Base-by-base conservation (phyloP, 1,140 invertebrate genomes). In the Temnothorax nylanderi region DNA sequence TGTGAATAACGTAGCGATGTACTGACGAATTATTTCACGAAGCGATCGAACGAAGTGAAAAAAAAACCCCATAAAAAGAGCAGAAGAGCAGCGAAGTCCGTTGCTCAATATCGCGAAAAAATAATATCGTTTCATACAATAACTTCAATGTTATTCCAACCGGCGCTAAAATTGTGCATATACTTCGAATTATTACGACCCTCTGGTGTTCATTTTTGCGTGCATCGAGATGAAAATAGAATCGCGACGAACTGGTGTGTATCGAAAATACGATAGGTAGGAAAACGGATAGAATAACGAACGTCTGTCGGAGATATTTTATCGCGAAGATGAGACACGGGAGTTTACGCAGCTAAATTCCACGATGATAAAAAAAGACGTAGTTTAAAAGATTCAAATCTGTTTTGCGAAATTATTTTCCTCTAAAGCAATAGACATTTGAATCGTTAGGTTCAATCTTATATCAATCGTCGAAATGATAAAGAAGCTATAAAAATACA, bases 1-100 rank as follows among this genome's bases (percentile, higher is more conserved):
- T 67, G 69, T 21, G 67, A 81, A 81, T 71, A 81, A 65, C 32
- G 34, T 34, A 75, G 69, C 13, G 69, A 84, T 34, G 80, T 5
- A 49, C 6, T n/a, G 49, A 60, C 51, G 56, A 65, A 72, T 56
- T 51, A 78, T 62, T 49, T 71, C 26, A 34, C 51, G 18, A 16
- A 26, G 37, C 54, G 37, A 37, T 47, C n/a, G 80, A 62, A 47
- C 51, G 13, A 6, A 47, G 3, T 1, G 3, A 54, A 71, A 81
- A 81, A 69, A 69, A 41, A 32, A 32, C 4, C 11, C 4, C 11
- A 13, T n/a, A 16, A 72, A 84, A 26, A 26, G 26, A 74, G 58
- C 3, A 47, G 21, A 74, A 34, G 65, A 72, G 44, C 41, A 74
- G 7, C 13, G 18, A 13, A 62, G 49, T 75, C 32, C 8, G 41